Conservation (phyloP, 1,140 invertebrate species). For the Campoletis sonorensis region DNA sequence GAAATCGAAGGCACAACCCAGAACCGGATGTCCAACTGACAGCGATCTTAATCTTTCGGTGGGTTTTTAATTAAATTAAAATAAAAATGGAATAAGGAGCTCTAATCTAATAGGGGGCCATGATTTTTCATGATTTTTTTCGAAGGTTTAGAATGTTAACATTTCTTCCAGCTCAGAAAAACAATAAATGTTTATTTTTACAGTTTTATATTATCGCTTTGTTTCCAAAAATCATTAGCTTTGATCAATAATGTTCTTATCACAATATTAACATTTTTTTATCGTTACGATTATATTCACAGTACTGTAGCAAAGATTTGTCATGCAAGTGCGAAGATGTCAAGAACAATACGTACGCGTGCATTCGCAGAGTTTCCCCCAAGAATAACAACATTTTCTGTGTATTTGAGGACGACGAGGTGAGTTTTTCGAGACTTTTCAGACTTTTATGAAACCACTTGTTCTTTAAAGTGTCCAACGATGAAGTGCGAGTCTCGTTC, state of each 20-base stretch:
- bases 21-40: conserved; percentile 78
- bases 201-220: too few species aligned
- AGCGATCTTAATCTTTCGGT: conserved; percentile 79
- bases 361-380: conserved; percentile 81
- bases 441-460: too few species aligned
- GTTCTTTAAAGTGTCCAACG: too few species aligned
- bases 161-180: too few species aligned
- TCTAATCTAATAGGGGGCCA: too few species aligned
- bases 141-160: too few species aligned
- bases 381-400: conserved; percentile 84
- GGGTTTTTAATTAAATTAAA: conserved; percentile 56
- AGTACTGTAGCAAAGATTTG: conserved; percentile 82
- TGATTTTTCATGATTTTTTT: too few species aligned
- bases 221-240: conserved; percentile 13
- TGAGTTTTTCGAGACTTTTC: conserved; percentile 69
- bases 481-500: too few species aligned
- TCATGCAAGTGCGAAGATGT: conserved; percentile 90
- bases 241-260: conserved; percentile 5
- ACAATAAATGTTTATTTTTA: too few species aligned
- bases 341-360: conserved; percentile 89
- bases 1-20: conserved; percentile 75
- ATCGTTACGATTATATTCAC: conserved; percentile 55
- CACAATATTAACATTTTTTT: conserved; percentile 44
- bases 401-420: conserved; percentile 84
- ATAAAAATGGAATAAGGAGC: too few species aligned